Evolutionary conservation across 2,888 invertebrate genomes (phyloP).

Genomic region (Poecilobothrus nobilitatus): DNA sequence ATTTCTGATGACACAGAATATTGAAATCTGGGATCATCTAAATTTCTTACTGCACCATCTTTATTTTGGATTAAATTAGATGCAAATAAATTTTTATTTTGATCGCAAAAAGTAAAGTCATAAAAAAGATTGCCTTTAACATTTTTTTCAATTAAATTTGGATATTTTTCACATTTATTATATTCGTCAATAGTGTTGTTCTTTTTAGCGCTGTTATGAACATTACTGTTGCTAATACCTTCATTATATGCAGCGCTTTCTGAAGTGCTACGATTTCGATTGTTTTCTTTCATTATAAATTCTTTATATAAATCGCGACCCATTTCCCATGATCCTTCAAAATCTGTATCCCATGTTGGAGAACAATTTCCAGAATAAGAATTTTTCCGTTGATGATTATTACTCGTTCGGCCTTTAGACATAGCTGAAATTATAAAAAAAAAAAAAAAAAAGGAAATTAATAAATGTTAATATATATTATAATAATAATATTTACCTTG

Average conservation of each 20-base stretch:
- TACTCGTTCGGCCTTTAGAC: conserved; percentile 30
- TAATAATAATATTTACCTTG: conserved; percentile 27
- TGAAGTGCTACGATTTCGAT: conserved; percentile 33
- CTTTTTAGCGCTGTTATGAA: conserved; percentile 14
- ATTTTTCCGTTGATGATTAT: conserved; percentile 28
- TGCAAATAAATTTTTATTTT: not conserved
- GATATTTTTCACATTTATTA: conserved; percentile 19
- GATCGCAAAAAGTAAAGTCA: too few relatives aligned
- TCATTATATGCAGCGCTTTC: conserved; percentile 28
- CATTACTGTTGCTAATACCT: conserved; percentile 19
- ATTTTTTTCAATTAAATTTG: not conserved
- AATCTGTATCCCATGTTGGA: conserved; percentile 38
- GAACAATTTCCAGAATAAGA: conserved; percentile 28
- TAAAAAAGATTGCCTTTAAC: too few relatives aligned
- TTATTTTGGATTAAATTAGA: not conserved
- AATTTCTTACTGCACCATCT: conserved; percentile 8
- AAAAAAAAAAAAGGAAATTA: conserved; percentile 9
- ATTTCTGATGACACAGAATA: conserved; percentile 14
- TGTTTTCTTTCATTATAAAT: conserved; percentile 33
- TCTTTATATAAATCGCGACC: conserved; percentile 37
- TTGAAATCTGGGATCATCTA: conserved; percentile 9
- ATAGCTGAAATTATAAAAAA: conserved; percentile 24
- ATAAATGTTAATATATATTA: not conserved
- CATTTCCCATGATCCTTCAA: conserved; percentile 40
- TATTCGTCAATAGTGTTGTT: conserved; percentile 12